Evolutionary conservation across 2,888 invertebrate species (phyloP).

Genomic region (Alentia gelatinosa): DNA sequence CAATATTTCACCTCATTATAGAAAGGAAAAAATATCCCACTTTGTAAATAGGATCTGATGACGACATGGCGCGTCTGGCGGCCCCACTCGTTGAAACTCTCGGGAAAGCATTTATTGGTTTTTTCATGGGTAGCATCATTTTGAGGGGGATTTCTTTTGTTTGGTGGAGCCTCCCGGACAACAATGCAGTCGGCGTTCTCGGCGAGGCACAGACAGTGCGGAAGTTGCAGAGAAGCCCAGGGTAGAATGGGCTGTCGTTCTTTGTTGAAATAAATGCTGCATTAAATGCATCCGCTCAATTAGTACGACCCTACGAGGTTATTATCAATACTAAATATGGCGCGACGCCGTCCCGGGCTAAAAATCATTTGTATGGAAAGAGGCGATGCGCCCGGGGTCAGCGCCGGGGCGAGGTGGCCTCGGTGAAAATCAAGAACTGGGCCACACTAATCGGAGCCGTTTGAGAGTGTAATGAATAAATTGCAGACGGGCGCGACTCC

Average conservation of each 20-base stretch:
- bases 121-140: constrained; percentile 18
- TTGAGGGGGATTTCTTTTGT: not conserved
- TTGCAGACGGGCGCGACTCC: constrained; percentile 23
- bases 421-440: constrained; percentile 38
- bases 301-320: not conserved
- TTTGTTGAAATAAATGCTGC: constrained; percentile 48
- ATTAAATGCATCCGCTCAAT: constrained; percentile 47
- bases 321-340: constrained; percentile 40
- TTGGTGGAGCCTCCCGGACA: not conserved
- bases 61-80: not conserved
- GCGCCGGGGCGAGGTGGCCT: not conserved
- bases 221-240: not conserved
- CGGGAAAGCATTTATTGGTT: not conserved
- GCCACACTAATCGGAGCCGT: constrained; percentile 21
- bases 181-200: not conserved
- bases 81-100: not conserved
- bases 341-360: not conserved
- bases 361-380: not conserved
- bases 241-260: not conserved
- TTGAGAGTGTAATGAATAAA: constrained; percentile 51
- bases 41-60: constrained; percentile 10
- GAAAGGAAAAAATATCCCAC: not conserved
- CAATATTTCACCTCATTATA: not conserved
- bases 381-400: not conserved
- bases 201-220: not conserved